These are phyloP conservation scores for Alsophila aescularia DNA, from an alignment of 2,888 invertebrate genomes.

Conservation along the genomic window DNA sequence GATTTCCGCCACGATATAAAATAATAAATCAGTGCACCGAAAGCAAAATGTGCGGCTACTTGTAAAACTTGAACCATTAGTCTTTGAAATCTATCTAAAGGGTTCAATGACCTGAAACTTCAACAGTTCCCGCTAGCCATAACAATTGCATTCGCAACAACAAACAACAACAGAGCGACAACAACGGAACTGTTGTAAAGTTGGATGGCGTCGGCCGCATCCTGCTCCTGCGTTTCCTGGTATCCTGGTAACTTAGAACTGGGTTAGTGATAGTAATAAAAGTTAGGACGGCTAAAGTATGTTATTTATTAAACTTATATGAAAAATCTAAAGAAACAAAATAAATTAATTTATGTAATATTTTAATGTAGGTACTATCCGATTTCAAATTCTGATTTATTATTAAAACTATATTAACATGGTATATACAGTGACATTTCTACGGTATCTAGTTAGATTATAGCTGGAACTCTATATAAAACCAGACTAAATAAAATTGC, in stretches of 20 bases:
- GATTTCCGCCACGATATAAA: too few relatives aligned
- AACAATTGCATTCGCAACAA: constrained; percentile 26
- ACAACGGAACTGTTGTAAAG: constrained; percentile 46
- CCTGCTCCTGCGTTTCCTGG: constrained; percentile 72
- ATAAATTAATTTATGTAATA: too few relatives aligned
- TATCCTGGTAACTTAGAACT: constrained; percentile 51
- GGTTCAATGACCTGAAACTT: constrained; percentile 9
- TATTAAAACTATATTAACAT: too few relatives aligned
- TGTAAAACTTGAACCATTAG: neutral
- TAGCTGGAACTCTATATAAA: too few relatives aligned
- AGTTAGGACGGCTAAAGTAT: neutral
- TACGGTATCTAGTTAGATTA: too few relatives aligned
- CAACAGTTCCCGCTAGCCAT: constrained; percentile 6
- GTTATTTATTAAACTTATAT: neutral
- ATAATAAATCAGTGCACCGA: too few relatives aligned
- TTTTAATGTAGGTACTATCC: too few relatives aligned
- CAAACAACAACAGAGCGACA: constrained; percentile 40
- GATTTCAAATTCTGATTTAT: too few relatives aligned
- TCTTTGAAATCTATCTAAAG: neutral
- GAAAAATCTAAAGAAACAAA: too few relatives aligned
- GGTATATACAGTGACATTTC: too few relatives aligned
- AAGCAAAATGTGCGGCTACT: too few relatives aligned
- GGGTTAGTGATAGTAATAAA: constrained; percentile 46
- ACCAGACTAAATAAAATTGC: too few relatives aligned
- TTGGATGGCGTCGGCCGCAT: constrained; percentile 51